Base-by-base conservation (phyloP, 2,113 vertebrate species). In the Brienomyrus brachyistius region DNA sequence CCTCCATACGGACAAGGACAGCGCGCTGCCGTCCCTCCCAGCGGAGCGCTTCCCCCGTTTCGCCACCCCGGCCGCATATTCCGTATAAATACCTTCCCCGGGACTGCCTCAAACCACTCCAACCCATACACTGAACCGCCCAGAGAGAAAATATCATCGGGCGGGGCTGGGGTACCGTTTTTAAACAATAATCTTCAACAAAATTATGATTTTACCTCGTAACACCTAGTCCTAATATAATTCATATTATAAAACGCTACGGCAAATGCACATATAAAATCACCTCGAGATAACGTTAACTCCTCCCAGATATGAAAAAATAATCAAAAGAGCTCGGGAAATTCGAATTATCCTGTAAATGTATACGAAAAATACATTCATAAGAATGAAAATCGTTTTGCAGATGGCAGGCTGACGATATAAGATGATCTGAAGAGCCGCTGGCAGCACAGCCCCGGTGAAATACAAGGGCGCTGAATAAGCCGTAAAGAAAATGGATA, bases 91-190 rank as follows among this genome's bases (percentile, higher is more conserved):
- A 89, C 90, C 92, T 35, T 90, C 56, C 89, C 89, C 86, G 92
- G 91, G 92, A 89, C 90, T 90, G 89, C 90, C 92, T 89, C 89
- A 91, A 40, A 40, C 88, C 66, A 62, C 84, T 66, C 80, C 88
- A 80, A 51, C 40, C 86, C 56, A n/a, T 9, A 90, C 54, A 85
- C 9, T 3, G 23, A 85, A 48, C 43, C 19, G 48, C 82, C 21
- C 3, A 48, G 7, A 47, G 21, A 85, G 47, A 85, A 70, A 27
- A 85, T 85, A 80, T 43, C 31, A 17, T 15, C 35, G 74, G 74
- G 74, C 70, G 35, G 35, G 1, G 35, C 43, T 17, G 82, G n/a
- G 23, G 45, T 85, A 2, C 45, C 3, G 21, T 85, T 85, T 50
- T 27, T 13, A 45, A 50, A n/a, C 21, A 47, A 13, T 85, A 48